Conservation (phyloP, 2,113 vertebrate species). For the Rhea americana region DNA sequence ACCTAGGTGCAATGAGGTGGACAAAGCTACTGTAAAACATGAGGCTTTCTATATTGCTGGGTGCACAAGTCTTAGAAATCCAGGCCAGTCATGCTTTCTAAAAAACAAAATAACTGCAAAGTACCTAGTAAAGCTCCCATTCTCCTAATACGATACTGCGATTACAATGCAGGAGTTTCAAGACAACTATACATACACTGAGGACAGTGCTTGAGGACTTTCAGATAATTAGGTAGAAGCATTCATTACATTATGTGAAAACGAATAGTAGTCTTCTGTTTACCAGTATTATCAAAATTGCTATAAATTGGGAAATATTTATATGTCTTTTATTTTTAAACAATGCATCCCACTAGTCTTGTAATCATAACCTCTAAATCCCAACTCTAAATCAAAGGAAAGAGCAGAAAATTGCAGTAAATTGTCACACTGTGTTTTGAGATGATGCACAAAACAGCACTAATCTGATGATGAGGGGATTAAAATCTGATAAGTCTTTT, state of each 20-base stretch:
- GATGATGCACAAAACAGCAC: not conserved
- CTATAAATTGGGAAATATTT: not conserved
- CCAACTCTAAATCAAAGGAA: not conserved
- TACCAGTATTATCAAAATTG: not conserved
- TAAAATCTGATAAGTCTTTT: conserved; percentile 2
- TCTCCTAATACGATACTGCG: not conserved
- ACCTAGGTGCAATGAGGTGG: not conserved
- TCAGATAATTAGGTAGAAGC: not conserved
- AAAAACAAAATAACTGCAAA: not conserved
- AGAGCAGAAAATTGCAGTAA: not conserved
- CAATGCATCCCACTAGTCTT: not conserved
- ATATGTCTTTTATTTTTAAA: not conserved
- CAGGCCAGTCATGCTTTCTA: not conserved
- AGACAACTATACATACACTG: not conserved
- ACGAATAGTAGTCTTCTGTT: not conserved
- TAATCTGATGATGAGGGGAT: not conserved
- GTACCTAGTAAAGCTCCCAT: not conserved
- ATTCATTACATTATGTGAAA: not conserved
- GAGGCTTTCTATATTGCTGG: not conserved
- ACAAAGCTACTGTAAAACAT: not conserved
- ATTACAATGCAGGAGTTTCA: not conserved
- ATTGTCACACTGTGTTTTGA: not conserved
- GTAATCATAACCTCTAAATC: not conserved
- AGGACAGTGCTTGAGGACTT: not conserved
- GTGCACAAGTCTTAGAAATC: not conserved